Conservation (phyloP, 2,888 invertebrate genomes). For the Cheiracanthium punctorium region DNA sequence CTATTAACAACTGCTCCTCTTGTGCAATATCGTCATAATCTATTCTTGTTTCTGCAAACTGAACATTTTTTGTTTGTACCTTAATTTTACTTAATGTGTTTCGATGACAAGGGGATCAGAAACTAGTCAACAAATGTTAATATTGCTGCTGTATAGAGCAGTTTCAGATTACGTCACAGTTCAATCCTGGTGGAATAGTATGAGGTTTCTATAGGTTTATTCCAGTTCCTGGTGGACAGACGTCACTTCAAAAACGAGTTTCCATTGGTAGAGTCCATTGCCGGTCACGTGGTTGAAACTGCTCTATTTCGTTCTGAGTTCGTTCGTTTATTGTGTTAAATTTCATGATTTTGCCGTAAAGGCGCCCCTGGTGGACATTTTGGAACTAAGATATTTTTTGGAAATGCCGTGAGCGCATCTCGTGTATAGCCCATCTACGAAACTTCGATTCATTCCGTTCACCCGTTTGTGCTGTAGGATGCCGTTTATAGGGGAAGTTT, state of each 20-base stretch:
- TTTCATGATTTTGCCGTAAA: background rate
- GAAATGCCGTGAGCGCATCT: background rate
- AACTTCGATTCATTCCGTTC: background rate
- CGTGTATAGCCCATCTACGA: background rate
- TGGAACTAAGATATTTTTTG: background rate
- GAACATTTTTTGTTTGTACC: background rate
- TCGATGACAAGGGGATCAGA: conserved; percentile 19
- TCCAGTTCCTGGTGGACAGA: too few relatives aligned
- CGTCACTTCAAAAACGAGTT: too few relatives aligned
- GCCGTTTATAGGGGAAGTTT: background rate
- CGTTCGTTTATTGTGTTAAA: too few relatives aligned
- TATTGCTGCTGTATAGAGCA: conserved; percentile 13
- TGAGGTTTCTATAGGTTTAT: too few relatives aligned
- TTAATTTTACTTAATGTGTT: background rate
- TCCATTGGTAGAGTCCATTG: too few relatives aligned
- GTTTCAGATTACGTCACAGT: too few relatives aligned
- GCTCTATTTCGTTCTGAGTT: too few relatives aligned
- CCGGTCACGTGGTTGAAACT: too few relatives aligned
- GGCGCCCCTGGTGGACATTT: background rate
- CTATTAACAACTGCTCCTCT: conserved; percentile 17
- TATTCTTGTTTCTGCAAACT: conserved; percentile 10
- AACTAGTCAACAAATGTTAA: conserved; percentile 4
- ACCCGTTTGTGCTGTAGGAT: too few relatives aligned
- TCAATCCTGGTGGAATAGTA: too few relatives aligned
- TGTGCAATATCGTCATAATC: conserved; percentile 5